Percentiles rank a stretch among this genome's conserved stretches.
Conservation (phyloP, 2,888 invertebrate genomes). For the Ellobium chinense region DNA sequence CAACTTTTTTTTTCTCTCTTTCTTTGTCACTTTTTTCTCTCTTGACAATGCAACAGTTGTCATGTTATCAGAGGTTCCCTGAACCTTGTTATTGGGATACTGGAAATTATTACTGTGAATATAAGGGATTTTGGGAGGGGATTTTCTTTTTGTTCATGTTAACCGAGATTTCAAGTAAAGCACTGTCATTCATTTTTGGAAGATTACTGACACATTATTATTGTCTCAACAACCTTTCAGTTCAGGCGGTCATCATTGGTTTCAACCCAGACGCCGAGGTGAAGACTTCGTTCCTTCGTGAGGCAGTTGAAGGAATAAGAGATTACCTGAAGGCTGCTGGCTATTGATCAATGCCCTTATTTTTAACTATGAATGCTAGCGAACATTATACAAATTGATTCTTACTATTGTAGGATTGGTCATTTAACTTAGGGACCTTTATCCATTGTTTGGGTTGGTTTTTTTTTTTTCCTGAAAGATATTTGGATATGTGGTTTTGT, state of each 20-base stretch:
- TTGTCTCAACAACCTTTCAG: too few relatives aligned
- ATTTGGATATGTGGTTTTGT: neutral
- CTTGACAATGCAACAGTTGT: too few relatives aligned
- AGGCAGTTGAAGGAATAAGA: neutral
- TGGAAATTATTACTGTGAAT: too few relatives aligned
- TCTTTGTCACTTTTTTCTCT: too few relatives aligned
- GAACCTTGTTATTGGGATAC: too few relatives aligned
- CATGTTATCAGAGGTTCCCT: too few relatives aligned
- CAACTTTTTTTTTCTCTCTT: too few relatives aligned
- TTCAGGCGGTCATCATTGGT: constrained; percentile 20
- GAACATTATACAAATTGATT: neutral
- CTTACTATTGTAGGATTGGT: neutral
- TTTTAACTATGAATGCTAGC: neutral
- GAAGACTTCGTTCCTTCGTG: constrained; percentile 8
- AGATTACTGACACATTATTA: too few relatives aligned
- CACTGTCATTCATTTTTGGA: too few relatives aligned
- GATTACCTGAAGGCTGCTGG: neutral
- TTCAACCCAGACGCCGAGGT: constrained; percentile 15
- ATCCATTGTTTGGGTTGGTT: neutral
- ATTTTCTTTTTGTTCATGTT: too few relatives aligned
- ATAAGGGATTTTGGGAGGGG: too few relatives aligned
- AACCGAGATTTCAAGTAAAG: too few relatives aligned
- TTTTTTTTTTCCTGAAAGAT: neutral
- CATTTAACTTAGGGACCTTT: neutral
- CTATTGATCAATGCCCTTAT: constrained; percentile 19